Evolutionary conservation across 1,140 invertebrate genomes (phyloP), one percentile per base, ranked within the genome.

Genomic region (Lasaia peninsularis): DNA sequence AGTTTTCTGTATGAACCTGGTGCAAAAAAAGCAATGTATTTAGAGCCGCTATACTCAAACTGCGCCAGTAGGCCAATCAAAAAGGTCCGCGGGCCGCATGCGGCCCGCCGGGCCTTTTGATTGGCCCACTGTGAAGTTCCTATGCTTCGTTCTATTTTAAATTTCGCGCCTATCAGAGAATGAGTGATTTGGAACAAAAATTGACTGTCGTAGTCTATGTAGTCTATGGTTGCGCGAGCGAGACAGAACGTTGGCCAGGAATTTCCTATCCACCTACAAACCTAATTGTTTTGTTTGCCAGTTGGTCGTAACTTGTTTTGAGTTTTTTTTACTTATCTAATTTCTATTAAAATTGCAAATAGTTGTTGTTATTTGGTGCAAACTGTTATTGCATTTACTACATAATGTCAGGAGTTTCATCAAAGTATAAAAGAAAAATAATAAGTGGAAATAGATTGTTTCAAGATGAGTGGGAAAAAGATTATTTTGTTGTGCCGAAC

Each of bases 401-500:
- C 18, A 53, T 20, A 53, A 53, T 53, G 52, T 53, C 52, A 53
- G 52, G 57, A 52, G 49, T 59, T 20, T 59, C 51, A 37, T 54
- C 51, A 14, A 60, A 60, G 32, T 54, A 48, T 33, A 52, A 52
- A 52, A 14, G 51, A 33, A 34, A 52, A 33, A 32, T 52, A 52
- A 18, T 31, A 18, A 20, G 18, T 37, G 67, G 58, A 55, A 59
- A 60, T 60, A 59, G 52, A 56, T 54, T 63, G 51, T 63, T 56
- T 54, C 52, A 54, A 54, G 56, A 63, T 44, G 37, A 63, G 28
- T 64, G 57, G 57, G 62, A 59, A 64, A 28, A 18, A 14, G 56
- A 60, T 24, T 60, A 60, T 60, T 64, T 64, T 64, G 56, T 64
- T 64, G 53, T 59, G 10, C 24, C 34, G 5, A 64, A 64, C 50